Evolutionary conservation across 1,140 invertebrate genomes (phyloP).

Genomic region (Radopholus similis): DNA sequence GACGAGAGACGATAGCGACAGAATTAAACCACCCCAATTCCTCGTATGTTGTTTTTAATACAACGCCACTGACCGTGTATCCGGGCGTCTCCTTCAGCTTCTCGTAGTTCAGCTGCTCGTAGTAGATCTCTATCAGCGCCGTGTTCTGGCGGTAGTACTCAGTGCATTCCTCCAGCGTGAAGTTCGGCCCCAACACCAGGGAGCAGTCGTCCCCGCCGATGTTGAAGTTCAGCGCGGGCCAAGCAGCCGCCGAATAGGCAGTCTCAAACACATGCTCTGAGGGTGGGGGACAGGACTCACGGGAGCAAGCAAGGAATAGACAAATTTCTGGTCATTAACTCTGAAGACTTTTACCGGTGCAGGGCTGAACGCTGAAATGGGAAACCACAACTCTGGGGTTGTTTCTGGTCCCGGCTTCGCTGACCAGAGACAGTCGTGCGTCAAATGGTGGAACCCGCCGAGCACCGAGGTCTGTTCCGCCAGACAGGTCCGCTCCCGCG

Average conservation of each 20-base stretch:
- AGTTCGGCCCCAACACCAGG: constrained; percentile 33
- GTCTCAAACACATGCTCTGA: constrained; percentile 60
- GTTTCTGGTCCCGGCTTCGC: too few species aligned
- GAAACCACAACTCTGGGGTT: too few species aligned
- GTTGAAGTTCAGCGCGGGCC: constrained; percentile 58
- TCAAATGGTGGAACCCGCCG: constrained; percentile 58
- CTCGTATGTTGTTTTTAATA: background rate
- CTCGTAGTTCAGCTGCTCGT: constrained; percentile 59
- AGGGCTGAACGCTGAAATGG: constrained; percentile 29
- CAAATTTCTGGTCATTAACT: background rate
- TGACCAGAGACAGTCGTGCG: constrained; percentile 53
- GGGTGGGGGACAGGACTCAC: too few species aligned
- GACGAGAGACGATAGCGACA: background rate
- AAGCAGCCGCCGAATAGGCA: constrained; percentile 59
- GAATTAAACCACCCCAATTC: background rate
- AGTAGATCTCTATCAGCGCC: constrained; percentile 60
- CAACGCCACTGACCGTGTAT: constrained; percentile 48
- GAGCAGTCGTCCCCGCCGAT: constrained; percentile 53
- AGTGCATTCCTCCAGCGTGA: constrained; percentile 36
- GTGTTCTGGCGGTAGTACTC: constrained; percentile 47
- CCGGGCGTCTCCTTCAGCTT: constrained; percentile 58
- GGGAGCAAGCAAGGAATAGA: too few species aligned
- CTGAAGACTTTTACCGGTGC: constrained; percentile 15
- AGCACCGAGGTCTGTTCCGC: constrained; percentile 50
- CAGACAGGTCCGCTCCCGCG: constrained; percentile 44